phyloP scores from a whole-genome alignment of 2,797 vertebrate genomes.

The Brachyalestes nurse region DNA sequence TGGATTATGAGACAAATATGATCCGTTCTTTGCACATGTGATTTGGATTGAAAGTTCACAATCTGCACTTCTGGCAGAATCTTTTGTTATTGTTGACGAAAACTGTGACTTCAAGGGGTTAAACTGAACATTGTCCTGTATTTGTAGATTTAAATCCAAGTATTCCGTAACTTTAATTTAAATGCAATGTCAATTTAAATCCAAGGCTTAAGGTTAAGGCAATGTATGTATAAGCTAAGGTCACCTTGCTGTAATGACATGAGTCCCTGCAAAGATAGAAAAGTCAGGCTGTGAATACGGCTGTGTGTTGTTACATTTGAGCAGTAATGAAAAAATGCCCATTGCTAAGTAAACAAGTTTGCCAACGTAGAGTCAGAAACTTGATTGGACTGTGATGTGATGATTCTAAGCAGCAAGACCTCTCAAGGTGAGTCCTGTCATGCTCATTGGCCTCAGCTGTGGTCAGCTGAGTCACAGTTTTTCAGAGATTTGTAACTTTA shows the following conservation, averaged over 20 bases:
- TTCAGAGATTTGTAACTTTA: constrained; percentile 1
- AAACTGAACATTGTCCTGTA: too few relatives aligned
- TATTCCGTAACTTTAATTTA: too few relatives aligned
- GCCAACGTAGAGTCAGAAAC: constrained; percentile 21
- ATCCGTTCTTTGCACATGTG: too few relatives aligned
- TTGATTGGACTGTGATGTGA: neutral
- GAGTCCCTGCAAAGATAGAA: neutral
- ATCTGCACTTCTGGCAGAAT: too few relatives aligned
- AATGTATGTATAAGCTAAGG: neutral
- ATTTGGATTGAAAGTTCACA: too few relatives aligned
- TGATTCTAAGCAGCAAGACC: neutral
- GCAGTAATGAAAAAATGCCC: constrained; percentile 10
- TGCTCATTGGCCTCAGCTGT: neutral
- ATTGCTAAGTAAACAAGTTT: constrained; percentile 14
- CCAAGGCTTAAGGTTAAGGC: neutral
- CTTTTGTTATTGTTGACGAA: too few relatives aligned
- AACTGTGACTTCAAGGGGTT: too few relatives aligned
- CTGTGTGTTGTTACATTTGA: constrained; percentile 2
- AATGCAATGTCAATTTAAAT: too few relatives aligned
- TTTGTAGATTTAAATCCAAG: too few relatives aligned
- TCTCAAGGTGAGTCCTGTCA: neutral
- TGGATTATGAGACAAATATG: too few relatives aligned
- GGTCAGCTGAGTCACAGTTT: neutral
- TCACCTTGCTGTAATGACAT: neutral
- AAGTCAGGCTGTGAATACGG: neutral